Percentiles rank a stretch among this genome's conserved stretches.
Conservation (phyloP, 2,888 invertebrate species). For the Emmelina monodactyla region DNA sequence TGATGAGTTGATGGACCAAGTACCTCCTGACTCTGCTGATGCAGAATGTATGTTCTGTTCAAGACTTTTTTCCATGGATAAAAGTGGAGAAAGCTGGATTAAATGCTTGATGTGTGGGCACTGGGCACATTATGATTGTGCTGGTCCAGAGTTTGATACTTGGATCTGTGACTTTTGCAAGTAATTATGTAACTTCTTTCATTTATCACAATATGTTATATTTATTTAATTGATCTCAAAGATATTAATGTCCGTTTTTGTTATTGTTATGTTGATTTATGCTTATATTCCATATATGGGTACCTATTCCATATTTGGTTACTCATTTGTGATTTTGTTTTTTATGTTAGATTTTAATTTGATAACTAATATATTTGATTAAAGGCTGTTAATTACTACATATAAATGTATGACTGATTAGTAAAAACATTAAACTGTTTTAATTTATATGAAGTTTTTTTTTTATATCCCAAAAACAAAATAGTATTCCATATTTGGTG, state of each 20-base stretch:
- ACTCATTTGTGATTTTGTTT: conserved; percentile 15
- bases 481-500: conserved; percentile 7
- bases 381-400: not conserved
- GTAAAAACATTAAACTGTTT: not conserved
- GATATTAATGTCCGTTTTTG: conserved; percentile 11
- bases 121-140: conserved; percentile 3
- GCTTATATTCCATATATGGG: conserved; percentile 13
- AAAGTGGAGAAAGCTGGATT: conserved; percentile 5
- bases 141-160: conserved; percentile 8
- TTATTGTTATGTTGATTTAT: conserved; percentile 9
- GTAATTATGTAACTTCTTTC: conserved; percentile 9
- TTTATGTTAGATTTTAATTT: conserved; percentile 7
- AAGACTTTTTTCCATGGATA: conserved; percentile 10
- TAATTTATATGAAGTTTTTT: conserved; percentile 1
- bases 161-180: conserved; percentile 13
- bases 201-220: conserved; percentile 7
- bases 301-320: conserved; percentile 15
- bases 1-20: conserved; percentile 11
- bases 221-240: conserved; percentile 12
- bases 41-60: conserved; percentile 13
- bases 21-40: conserved; percentile 8
- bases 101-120: conserved; percentile 2
- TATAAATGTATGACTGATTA: not conserved
- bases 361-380: not conserved
- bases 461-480: conserved; percentile 5